These are phyloP conservation scores for Matsumurasca onukii DNA, from an alignment of 1,140 invertebrate species.

Conservation along the genomic window DNA sequence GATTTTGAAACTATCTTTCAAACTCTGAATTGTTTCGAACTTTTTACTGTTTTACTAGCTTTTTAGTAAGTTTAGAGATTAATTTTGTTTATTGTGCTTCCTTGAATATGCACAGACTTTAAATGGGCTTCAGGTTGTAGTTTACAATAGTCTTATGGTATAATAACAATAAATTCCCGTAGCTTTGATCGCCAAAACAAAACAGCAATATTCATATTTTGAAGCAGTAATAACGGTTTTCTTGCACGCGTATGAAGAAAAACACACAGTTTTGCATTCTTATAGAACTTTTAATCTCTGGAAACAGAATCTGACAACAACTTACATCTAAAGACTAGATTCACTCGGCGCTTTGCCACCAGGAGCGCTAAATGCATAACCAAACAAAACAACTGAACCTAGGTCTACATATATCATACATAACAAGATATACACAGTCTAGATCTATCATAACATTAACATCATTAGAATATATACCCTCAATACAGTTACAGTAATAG, in stretches of 20 bases:
- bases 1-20: no score
- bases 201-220: neutral
- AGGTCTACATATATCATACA: constrained; percentile 9
- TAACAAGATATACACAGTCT: constrained; percentile 25
- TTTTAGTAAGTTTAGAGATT: no score
- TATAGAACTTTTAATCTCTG: constrained; percentile 22
- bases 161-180: no score
- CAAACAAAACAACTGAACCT: constrained; percentile 2
- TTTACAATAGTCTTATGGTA: neutral
- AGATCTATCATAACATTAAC: constrained; percentile 19
- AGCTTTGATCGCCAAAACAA: neutral
- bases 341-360: neutral
- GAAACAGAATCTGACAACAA: constrained; percentile 21
- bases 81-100: neutral
- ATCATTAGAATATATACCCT: constrained; percentile 14
- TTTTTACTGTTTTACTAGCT: no score
- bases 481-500: neutral
- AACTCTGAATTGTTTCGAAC: no score
- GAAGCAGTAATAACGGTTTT: neutral
- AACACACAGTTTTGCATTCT: neutral
- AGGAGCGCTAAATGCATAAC: neutral
- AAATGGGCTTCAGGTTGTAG: neutral
- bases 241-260: neutral
- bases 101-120: neutral
- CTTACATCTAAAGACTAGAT: constrained; percentile 16